Evolutionary conservation across 2,888 invertebrate genomes (phyloP).

Genomic region (Alentia gelatinosa): DNA sequence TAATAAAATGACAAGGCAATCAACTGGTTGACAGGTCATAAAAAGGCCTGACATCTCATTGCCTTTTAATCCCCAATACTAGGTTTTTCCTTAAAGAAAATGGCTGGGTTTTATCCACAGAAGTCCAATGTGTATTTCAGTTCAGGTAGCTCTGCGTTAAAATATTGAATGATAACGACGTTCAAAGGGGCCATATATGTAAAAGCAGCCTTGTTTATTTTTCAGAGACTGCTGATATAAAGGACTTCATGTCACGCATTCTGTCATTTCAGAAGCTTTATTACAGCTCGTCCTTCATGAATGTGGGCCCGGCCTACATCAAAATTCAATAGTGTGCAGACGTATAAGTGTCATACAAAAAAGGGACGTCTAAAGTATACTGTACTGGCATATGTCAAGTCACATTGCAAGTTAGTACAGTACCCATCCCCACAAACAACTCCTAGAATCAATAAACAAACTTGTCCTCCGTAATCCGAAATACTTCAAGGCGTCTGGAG

Average conservation of each 20-base stretch:
- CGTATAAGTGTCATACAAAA: not conserved
- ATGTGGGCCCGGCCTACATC: not conserved
- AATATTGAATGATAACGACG: no score
- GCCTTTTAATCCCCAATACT: not conserved
- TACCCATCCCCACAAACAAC: not conserved
- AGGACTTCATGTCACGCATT: not conserved
- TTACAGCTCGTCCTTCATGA: not conserved
- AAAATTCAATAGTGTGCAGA: not conserved
- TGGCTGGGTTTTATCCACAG: not conserved
- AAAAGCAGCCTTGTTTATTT: not conserved
- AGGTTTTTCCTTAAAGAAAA: not conserved
- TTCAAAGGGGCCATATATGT: no score
- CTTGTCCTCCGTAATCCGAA: not conserved
- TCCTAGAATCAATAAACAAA: not conserved
- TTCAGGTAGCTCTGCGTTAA: not conserved
- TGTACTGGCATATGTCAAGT: not conserved
- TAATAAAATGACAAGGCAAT: conserved; percentile 6
- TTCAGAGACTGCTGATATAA: not conserved
- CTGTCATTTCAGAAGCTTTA: not conserved
- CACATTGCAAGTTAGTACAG: not conserved
- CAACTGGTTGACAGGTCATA: conserved; percentile 5
- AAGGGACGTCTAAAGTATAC: no score
- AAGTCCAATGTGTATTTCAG: not conserved
- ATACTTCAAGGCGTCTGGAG: not conserved
- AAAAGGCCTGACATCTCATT: not conserved